These are phyloP conservation scores for Vollenhovia emeryi DNA, from an alignment of 1,140 invertebrate genomes.

Conservation along the genomic window DNA sequence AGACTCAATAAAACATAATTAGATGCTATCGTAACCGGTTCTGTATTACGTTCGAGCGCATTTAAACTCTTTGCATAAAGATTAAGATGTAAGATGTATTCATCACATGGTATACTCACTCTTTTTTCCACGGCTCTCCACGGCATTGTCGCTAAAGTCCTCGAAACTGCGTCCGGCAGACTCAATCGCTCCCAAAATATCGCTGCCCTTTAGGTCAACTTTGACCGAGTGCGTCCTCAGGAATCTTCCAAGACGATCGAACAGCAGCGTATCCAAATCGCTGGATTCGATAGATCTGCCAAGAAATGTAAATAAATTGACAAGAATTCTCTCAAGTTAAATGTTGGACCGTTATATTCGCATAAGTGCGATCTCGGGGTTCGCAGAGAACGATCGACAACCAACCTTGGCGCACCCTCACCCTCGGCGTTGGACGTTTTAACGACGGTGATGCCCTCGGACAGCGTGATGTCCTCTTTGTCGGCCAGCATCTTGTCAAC, in stretches of 20 bases:
- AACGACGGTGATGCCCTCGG: constrained; percentile 93
- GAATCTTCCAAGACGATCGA: constrained; percentile 90
- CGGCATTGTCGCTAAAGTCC: constrained; percentile 89
- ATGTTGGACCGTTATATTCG: background rate
- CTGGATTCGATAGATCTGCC: constrained; percentile 86
- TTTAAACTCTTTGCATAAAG: background rate
- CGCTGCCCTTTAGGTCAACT: constrained; percentile 93
- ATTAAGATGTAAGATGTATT: background rate
- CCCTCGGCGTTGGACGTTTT: constrained; percentile 88
- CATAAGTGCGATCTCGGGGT: background rate
- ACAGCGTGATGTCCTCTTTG: constrained; percentile 91
- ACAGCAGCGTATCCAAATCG: constrained; percentile 88
- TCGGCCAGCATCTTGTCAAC: constrained; percentile 92
- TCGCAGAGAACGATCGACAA: constrained; percentile 69
- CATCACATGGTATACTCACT: constrained; percentile 82
- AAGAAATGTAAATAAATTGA: constrained; percentile 8
- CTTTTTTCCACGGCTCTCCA: constrained; percentile 91
- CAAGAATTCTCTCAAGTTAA: background rate
- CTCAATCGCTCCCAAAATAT: constrained; percentile 92
- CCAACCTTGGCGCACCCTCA: constrained; percentile 90
- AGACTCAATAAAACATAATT: constrained; percentile 38
- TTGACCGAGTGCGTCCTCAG: constrained; percentile 92
- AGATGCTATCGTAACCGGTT: constrained; percentile 10
- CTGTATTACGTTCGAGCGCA: background rate
- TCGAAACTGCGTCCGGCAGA: constrained; percentile 91